phyloP scores from a whole-genome alignment of 2,888 invertebrate genomes.

The Alitta virens region DNA sequence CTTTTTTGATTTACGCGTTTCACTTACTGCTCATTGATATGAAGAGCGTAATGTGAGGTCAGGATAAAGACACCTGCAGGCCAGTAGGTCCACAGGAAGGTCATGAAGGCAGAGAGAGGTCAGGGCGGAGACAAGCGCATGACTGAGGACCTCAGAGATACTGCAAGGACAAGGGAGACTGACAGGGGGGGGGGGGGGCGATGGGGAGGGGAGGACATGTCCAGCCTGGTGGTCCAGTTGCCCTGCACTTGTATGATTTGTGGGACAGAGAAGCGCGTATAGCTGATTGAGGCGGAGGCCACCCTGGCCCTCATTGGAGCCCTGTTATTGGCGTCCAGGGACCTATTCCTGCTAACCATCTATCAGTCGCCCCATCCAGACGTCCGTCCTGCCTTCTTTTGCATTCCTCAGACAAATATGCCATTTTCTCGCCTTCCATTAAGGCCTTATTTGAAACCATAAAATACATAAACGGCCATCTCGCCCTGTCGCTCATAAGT shows the following conservation, averaged over 20 bases:
- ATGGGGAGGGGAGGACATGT: not conserved
- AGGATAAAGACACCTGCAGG: too few relatives aligned
- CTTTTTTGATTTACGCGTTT: too few relatives aligned
- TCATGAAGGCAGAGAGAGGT: too few relatives aligned
- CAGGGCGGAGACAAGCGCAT: too few relatives aligned
- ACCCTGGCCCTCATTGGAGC: too few relatives aligned
- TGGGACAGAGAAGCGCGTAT: too few relatives aligned
- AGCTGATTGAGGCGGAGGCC: too few relatives aligned
- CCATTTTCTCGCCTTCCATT: not conserved
- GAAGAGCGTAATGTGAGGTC: too few relatives aligned
- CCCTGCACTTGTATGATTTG: too few relatives aligned
- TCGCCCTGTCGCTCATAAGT: conserved; percentile 12
- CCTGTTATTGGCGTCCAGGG: not conserved
- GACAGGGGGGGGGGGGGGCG: not conserved
- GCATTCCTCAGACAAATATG: not conserved
- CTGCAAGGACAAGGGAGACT: not conserved
- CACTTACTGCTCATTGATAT: too few relatives aligned
- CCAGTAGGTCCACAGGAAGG: too few relatives aligned
- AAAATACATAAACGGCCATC: conserved; percentile 7
- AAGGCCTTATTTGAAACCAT: conserved; percentile 7
- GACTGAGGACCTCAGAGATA: too few relatives aligned
- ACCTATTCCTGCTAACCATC: not conserved
- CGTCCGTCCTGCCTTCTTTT: not conserved
- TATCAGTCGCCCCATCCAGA: not conserved
- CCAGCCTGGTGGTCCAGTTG: not conserved